These are phyloP conservation scores for Enteromius radiatus DNA, from an alignment of 2,797 vertebrate genomes.

Conservation along the genomic window DNA sequence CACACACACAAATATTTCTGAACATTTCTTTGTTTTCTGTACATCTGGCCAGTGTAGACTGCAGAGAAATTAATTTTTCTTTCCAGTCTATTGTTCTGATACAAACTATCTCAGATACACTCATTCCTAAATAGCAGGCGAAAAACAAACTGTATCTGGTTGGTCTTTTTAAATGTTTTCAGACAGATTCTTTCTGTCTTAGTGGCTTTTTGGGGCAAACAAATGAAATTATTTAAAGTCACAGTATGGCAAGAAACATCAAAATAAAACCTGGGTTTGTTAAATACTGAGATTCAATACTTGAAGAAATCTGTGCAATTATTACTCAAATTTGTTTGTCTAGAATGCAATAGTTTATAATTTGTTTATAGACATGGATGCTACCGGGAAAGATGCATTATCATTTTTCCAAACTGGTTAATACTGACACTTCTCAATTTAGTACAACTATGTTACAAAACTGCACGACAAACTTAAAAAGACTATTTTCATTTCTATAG, in stretches of 20 bases:
- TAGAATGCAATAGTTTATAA: not conserved
- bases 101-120: not conserved
- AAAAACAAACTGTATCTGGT: not conserved
- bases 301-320: not conserved
- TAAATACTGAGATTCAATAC: not conserved
- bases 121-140: not conserved
- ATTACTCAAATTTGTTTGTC: not conserved
- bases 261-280: not conserved
- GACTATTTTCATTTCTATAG: constrained; percentile 54
- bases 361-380: not conserved
- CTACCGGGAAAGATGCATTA: not conserved
- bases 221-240: not conserved
- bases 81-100: constrained; percentile 14
- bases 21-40: not conserved
- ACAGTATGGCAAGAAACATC: not conserved
- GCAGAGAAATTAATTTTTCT: constrained; percentile 6
- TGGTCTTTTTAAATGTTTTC: not conserved
- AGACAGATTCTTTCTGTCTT: not conserved
- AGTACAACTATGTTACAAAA: not conserved
- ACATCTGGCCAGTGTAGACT: constrained; percentile 7
- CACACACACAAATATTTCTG: not conserved
- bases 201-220: not conserved
- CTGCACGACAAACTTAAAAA: constrained; percentile 1
- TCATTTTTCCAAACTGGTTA: not conserved
- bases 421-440: not conserved